Conservation (phyloP, 2,888 invertebrate genomes). For the Idaea dimidiata region DNA sequence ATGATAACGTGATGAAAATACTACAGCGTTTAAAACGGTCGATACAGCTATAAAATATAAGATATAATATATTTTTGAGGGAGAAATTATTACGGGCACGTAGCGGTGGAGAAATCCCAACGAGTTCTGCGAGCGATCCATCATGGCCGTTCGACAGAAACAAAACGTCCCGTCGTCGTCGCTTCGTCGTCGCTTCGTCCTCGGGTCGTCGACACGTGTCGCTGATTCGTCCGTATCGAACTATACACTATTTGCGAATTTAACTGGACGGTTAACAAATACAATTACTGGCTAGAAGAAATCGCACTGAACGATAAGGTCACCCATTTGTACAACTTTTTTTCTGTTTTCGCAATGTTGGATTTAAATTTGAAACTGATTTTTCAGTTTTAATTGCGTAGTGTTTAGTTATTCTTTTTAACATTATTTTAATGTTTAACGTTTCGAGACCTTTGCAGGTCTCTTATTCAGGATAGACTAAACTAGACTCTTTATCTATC, state of each 20-base stretch:
- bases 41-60: slow-evolving; percentile 18
- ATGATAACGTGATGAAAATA: slow-evolving; percentile 26
- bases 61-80: slow-evolving; percentile 24
- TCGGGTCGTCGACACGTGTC: slow-evolving; percentile 48
- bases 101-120: slow-evolving; percentile 33
- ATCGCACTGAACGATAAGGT: too few species aligned
- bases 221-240: slow-evolving; percentile 41
- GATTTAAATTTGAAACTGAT: too few species aligned
- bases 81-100: slow-evolving; percentile 21
- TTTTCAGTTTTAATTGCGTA: too few species aligned
- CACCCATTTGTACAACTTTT: too few species aligned
- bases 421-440: too few species aligned
- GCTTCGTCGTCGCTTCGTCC: slow-evolving; percentile 10
- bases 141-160: slow-evolving; percentile 47
- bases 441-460: too few species aligned
- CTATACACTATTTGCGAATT: slow-evolving; percentile 4
- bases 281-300: too few species aligned
- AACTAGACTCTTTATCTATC: too few species aligned
- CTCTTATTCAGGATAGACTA: too few species aligned
- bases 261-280: neutral
- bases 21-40: slow-evolving; percentile 20
- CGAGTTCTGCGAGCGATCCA: slow-evolving; percentile 39
- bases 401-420: too few species aligned
- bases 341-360: too few species aligned
- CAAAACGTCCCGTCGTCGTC: slow-evolving; percentile 46